A percentile compares a stretch with the other conserved stretches of the same genome.
These are phyloP conservation scores for Patiria pectinifera DNA, from an alignment of 53 echinoderm and acorn worm species.

Conservation along the genomic window DNA sequence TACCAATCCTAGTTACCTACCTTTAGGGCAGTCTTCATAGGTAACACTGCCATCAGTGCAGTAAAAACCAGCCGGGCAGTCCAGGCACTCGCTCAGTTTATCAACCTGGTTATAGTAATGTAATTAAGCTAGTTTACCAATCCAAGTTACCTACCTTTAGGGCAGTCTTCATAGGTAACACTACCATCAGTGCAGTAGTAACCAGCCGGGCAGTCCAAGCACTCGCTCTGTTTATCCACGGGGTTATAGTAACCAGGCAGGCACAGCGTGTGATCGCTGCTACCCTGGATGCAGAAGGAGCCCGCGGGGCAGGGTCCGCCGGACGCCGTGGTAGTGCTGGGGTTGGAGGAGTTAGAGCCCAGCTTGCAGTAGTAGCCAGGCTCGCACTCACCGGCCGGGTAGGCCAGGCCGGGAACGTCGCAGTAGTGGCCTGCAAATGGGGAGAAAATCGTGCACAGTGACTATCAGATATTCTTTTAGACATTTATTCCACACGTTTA, in stretches of 20 bases:
- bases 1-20: too few relatives aligned
- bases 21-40: too few relatives aligned
- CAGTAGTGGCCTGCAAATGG: constrained; percentile 81
- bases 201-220: constrained; percentile 91
- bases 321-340: constrained; percentile 66
- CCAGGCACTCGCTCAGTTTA: constrained; percentile 64
- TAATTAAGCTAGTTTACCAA: neutral
- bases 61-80: constrained; percentile 85
- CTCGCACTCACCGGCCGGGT: constrained; percentile 86
- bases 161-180: constrained; percentile 82
- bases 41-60: constrained; percentile 81
- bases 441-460: neutral
- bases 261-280: constrained; percentile 84
- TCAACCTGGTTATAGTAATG: constrained; percentile 82
- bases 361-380: constrained; percentile 89
- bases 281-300: constrained; percentile 84
- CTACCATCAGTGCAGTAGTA: constrained; percentile 86
- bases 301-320: constrained; percentile 96
- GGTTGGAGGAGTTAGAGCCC: constrained; percentile 94
- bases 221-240: constrained; percentile 81
- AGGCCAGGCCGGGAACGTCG: constrained; percentile 85
- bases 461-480: neutral
- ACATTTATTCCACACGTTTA: neutral
- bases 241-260: constrained; percentile 90
- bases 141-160: constrained; percentile 74